These are phyloP conservation scores for Tinea semifulvella DNA, from an alignment of 2,888 invertebrate species.

Conservation along the genomic window DNA sequence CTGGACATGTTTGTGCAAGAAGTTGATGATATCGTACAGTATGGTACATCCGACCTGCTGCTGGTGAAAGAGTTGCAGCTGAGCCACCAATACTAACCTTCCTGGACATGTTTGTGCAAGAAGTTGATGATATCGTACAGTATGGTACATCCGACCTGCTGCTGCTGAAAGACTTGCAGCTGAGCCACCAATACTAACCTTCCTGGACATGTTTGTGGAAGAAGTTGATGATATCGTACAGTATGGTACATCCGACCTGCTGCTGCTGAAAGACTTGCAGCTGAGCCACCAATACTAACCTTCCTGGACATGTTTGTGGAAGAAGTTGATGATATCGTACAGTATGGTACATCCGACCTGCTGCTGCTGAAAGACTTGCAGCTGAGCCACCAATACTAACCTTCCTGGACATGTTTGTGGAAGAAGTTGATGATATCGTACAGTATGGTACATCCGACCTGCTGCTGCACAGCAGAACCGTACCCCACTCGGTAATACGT, in stretches of 20 bases:
- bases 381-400: neutral
- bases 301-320: conserved; percentile 63
- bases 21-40: conserved; percentile 75
- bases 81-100: too few relatives aligned
- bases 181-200: neutral
- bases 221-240: conserved; percentile 76
- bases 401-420: conserved; percentile 55
- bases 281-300: neutral
- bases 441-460: conserved; percentile 75
- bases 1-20: conserved; percentile 68
- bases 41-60: conserved; percentile 76
- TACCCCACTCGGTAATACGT: conserved; percentile 80
- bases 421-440: conserved; percentile 78
- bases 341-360: conserved; percentile 77
- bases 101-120: conserved; percentile 66
- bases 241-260: conserved; percentile 74
- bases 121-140: conserved; percentile 77
- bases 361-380: conserved; percentile 46
- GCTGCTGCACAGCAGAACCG: conserved; percentile 71
- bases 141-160: conserved; percentile 74
- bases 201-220: conserved; percentile 65
- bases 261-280: conserved; percentile 46
- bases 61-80: too few relatives aligned
- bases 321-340: conserved; percentile 75
- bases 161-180: too few relatives aligned